Evolutionary conservation across 2,888 invertebrate species (phyloP).

Genomic region (Margaritifera margaritifera): DNA sequence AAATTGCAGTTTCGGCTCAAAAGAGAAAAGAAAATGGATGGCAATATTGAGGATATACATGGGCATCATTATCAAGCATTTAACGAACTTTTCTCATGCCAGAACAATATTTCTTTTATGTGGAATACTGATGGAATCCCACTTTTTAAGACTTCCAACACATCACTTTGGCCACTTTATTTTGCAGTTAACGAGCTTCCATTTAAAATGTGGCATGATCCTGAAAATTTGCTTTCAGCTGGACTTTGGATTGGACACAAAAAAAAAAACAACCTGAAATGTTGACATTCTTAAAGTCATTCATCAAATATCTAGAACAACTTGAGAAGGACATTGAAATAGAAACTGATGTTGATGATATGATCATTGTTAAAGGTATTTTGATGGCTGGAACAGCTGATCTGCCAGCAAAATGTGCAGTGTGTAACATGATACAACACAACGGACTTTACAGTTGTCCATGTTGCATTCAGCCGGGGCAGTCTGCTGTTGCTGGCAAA

Average conservation of each 20-base stretch:
- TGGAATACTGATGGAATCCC: conserved; percentile 24
- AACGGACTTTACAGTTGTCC: conserved; percentile 10
- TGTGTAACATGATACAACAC: conserved; percentile 4
- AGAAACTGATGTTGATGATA: not conserved
- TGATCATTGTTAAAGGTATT: not conserved
- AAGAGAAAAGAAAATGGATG: conserved; percentile 1
- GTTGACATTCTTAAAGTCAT: conserved; percentile 13
- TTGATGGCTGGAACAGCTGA: conserved; percentile 13
- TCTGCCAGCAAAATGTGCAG: conserved; percentile 8
- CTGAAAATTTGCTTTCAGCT: conserved; percentile 14
- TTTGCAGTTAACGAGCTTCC: conserved; percentile 14
- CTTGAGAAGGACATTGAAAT: conserved; percentile 11
- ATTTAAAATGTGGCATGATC: conserved; percentile 7
- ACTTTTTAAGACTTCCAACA: conserved; percentile 13
- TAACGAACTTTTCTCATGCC: not conserved
- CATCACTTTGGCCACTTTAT: conserved; percentile 18
- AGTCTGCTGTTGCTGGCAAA: conserved; percentile 4
- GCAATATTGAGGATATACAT: conserved; percentile 9
- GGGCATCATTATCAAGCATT: conserved; percentile 9
- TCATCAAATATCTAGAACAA: conserved; percentile 6
- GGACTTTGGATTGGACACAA: conserved; percentile 17
- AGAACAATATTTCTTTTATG: conserved; percentile 8
- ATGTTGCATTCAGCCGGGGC: conserved; percentile 1
- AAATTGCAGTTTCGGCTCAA: no score
- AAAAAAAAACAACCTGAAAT: conserved; percentile 17